Percentiles rank a stretch among this genome's conserved stretches.
Evolutionary conservation across 2,888 invertebrate genomes (phyloP).

Genomic region (Drosophila longiperda): DNA sequence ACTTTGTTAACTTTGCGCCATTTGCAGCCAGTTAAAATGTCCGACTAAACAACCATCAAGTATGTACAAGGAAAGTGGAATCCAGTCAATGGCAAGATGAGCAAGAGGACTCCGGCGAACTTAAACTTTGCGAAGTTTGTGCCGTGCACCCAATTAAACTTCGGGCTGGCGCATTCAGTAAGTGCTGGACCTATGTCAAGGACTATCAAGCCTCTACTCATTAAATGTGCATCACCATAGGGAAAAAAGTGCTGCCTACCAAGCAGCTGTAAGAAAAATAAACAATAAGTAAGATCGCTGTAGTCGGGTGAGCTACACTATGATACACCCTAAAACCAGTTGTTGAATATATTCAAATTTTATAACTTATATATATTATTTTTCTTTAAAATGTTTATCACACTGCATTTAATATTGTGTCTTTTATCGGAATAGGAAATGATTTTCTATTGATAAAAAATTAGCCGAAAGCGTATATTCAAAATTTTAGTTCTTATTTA

Average conservation of each 20-base stretch:
- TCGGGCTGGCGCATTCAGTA: conserved; percentile 8
- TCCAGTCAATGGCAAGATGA: conserved; percentile 14
- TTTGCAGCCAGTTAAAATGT: conserved; percentile 49
- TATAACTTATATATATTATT: not conserved
- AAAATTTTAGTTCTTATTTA: too few species aligned
- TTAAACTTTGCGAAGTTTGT: conserved; percentile 48
- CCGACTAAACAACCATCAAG: conserved; percentile 9
- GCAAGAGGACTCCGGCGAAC: conserved; percentile 19
- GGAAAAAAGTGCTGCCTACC: not conserved
- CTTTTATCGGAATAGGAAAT: too few species aligned
- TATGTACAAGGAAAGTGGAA: conserved; percentile 2
- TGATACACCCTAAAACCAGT: not conserved
- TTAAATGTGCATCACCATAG: conserved; percentile 50
- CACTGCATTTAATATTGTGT: too few species aligned
- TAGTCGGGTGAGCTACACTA: not conserved
- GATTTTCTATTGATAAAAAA: too few species aligned
- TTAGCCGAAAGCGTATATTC: too few species aligned
- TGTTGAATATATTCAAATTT: not conserved
- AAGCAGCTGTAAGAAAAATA: not conserved
- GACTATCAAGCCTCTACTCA: conserved; percentile 37
- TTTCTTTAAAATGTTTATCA: not conserved
- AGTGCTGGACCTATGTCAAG: conserved; percentile 34
- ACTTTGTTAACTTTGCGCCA: conserved; percentile 70
- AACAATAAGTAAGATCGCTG: not conserved
- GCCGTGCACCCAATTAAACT: conserved; percentile 52